phyloP scores from a whole-genome alignment of 1,140 invertebrate genomes.

The Ceratitis capitata region DNA sequence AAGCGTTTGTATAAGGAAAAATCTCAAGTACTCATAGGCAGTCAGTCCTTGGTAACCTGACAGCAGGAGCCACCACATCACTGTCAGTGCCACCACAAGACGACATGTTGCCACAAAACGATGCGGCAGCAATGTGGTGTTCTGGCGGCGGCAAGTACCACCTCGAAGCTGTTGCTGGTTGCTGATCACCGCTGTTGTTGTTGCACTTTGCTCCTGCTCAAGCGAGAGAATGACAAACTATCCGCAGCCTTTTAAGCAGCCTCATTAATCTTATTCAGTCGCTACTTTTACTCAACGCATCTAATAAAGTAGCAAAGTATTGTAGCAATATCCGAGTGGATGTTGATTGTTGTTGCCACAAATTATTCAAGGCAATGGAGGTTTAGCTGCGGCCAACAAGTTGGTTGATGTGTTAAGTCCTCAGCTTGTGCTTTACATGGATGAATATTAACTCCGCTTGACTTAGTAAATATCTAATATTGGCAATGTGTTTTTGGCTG shows the following conservation, averaged over 20 bases:
- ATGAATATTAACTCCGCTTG: no score
- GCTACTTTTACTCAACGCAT: slow-evolving; percentile 20
- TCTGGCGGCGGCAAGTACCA: slow-evolving; percentile 2
- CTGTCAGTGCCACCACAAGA: slow-evolving; percentile 28
- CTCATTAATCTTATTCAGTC: slow-evolving; percentile 42
- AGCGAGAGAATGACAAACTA: slow-evolving; percentile 42
- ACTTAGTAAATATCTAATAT: no score
- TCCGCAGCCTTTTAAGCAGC: slow-evolving; percentile 37
- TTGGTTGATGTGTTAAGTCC: background rate
- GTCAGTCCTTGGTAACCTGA: background rate
- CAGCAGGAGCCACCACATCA: slow-evolving; percentile 13
- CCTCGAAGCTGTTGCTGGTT: background rate
- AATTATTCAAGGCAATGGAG: background rate
- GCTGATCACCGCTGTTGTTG: background rate
- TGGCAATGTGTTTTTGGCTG: no score
- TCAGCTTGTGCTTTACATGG: background rate
- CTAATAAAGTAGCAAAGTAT: slow-evolving; percentile 30
- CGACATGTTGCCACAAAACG: slow-evolving; percentile 33
- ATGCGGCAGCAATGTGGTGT: slow-evolving; percentile 28
- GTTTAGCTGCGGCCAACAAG: background rate
- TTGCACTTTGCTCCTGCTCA: background rate
- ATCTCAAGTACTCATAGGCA: background rate
- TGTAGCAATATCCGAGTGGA: background rate
- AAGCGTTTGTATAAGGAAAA: background rate
- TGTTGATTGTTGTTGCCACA: background rate